Percentiles rank a stretch among this genome's conserved stretches.
These are phyloP conservation scores for Diplodus puntazzo DNA, from an alignment of 2,797 vertebrate species.

Conservation along the genomic window DNA sequence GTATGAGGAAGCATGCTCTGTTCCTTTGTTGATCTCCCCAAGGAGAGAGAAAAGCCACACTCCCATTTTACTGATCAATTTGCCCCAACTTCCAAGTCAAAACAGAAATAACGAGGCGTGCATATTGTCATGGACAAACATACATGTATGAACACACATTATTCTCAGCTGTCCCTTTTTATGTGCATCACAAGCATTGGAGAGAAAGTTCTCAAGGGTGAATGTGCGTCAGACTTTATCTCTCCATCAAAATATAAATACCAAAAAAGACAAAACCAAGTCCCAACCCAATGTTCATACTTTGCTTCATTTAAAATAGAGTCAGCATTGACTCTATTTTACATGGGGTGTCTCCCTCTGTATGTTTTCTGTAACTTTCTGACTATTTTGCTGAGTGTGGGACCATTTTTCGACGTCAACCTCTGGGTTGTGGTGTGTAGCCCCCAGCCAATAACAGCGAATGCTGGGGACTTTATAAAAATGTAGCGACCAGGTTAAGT, in stretches of 20 bases:
- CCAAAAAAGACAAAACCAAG: neutral
- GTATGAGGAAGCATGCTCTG: conserved; percentile 23
- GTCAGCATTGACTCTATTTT: neutral
- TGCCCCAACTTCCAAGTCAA: neutral
- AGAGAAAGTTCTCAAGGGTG: neutral
- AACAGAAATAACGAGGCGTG: neutral
- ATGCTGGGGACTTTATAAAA: too few species aligned
- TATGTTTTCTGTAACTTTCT: too few species aligned
- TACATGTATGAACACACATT: conserved; percentile 25
- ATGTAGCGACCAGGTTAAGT: too few species aligned
- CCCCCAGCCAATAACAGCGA: too few species aligned
- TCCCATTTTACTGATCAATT: conserved; percentile 20
- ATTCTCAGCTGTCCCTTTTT: neutral
- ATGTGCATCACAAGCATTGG: neutral
- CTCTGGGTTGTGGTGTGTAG: too few species aligned
- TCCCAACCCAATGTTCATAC: neutral
- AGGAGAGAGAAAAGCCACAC: neutral
- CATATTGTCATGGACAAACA: neutral
- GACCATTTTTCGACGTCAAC: too few species aligned
- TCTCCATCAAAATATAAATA: neutral
- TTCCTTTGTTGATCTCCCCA: neutral
- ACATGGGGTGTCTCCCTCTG: neutral
- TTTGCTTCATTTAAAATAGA: neutral
- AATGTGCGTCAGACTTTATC: neutral
- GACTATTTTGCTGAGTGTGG: too few species aligned